Evolutionary conservation across 1,140 invertebrate genomes (phyloP).

Genomic region (Orchesella cincta): DNA sequence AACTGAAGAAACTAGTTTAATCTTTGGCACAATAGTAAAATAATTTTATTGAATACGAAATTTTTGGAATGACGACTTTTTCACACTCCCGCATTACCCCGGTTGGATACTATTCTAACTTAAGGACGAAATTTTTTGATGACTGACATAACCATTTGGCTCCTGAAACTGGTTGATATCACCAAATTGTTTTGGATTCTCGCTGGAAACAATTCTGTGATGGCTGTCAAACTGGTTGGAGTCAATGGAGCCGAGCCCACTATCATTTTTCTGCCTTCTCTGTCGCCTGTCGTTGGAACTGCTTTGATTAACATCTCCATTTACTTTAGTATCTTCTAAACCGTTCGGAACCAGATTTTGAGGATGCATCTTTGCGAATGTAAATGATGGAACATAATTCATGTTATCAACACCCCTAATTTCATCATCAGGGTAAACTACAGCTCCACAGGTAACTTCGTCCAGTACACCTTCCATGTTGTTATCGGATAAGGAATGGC

Average conservation of each 20-base stretch:
- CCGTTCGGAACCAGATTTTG: too few relatives aligned
- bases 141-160: slow-evolving; percentile 9
- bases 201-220: neutral
- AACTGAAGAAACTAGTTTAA: too few relatives aligned
- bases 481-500: neutral
- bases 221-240: slow-evolving; percentile 24
- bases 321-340: too few relatives aligned
- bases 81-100: too few relatives aligned
- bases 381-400: neutral
- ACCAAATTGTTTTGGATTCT: neutral
- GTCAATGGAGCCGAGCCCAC: slow-evolving; percentile 45
- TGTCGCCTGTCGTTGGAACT: neutral
- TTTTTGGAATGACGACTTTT: too few relatives aligned
- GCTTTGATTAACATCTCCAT: neutral
- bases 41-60: too few relatives aligned
- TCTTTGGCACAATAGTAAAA: too few relatives aligned
- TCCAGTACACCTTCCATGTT: neutral
- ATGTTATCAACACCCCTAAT: slow-evolving; percentile 16
- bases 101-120: too few relatives aligned
- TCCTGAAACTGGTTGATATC: neutral
- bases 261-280: slow-evolving; percentile 49
- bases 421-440: too few relatives aligned
- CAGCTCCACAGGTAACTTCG: neutral
- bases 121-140: slow-evolving; percentile 2
- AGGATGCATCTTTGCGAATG: too few relatives aligned